Evolutionary conservation across 2,888 invertebrate genomes (phyloP).

Genomic region (Cephus pulcher): DNA sequence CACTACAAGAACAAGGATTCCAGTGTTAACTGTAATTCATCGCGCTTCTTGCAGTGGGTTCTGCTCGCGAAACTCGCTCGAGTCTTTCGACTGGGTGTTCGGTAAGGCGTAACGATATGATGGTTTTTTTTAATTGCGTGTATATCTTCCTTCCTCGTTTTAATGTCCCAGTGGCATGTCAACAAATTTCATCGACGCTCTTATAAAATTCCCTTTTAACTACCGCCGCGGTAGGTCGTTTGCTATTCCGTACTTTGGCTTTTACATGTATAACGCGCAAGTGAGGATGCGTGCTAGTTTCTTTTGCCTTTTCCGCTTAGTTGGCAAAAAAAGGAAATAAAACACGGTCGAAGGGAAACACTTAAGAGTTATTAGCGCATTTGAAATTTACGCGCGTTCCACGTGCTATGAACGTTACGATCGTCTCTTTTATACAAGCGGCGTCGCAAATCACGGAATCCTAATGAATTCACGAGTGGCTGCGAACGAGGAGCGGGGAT

Average conservation of each 20-base stretch:
- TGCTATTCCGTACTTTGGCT: not conserved
- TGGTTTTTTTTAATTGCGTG: slow-evolving; percentile 3
- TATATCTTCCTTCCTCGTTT: slow-evolving; percentile 39
- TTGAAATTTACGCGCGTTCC: not conserved
- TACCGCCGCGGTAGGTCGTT: slow-evolving; percentile 27
- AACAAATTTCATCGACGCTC: slow-evolving; percentile 57
- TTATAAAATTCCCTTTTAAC: slow-evolving; percentile 36
- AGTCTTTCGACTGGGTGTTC: slow-evolving; percentile 6
- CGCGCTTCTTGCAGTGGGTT: slow-evolving; percentile 40
- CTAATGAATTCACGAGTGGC: not conserved
- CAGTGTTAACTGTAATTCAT: slow-evolving; percentile 63
- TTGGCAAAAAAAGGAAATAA: not conserved
- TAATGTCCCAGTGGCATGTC: slow-evolving; percentile 44
- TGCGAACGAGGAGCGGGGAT: not conserved
- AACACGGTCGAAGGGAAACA: not conserved
- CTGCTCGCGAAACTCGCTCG: slow-evolving; percentile 23
- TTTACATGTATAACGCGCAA: not conserved
- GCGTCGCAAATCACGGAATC: not conserved
- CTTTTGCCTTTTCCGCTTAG: not conserved
- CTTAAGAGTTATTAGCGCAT: not conserved
- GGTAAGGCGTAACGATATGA: slow-evolving; percentile 16
- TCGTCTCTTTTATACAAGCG: not conserved
- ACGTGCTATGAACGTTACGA: not conserved
- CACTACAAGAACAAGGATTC: slow-evolving; percentile 60
- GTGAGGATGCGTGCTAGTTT: not conserved